These are phyloP conservation scores for Drosophila grimshawi DNA, from an alignment of 1,140 invertebrate genomes.

Conservation along the genomic window DNA sequence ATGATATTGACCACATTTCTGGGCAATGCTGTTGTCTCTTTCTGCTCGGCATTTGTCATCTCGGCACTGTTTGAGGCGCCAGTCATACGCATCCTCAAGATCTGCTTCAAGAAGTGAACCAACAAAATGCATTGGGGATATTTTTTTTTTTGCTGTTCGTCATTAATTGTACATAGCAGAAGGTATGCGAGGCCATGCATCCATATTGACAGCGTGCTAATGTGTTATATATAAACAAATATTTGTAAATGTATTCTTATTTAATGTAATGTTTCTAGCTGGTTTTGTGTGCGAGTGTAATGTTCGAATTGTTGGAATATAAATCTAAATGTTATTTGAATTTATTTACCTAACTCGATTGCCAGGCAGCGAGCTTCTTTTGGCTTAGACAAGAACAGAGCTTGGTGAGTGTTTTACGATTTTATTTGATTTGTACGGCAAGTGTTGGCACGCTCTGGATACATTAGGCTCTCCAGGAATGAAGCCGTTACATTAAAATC, in stretches of 20 bases:
- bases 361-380: too few species aligned
- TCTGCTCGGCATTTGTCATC: slow-evolving; percentile 90
- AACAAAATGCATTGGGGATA: too few species aligned
- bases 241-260: slow-evolving; percentile 24
- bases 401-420: slow-evolving; percentile 1
- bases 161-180: slow-evolving; percentile 34
- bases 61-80: slow-evolving; percentile 92
- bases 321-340: slow-evolving; percentile 4
- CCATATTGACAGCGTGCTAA: slow-evolving; percentile 31
- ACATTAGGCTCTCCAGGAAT: slow-evolving; percentile 45
- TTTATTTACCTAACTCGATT: too few species aligned
- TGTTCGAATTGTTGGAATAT: slow-evolving; percentile 37
- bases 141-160: slow-evolving; percentile 10
- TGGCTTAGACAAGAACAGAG: too few species aligned
- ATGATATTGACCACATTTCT: slow-evolving; percentile 91
- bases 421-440: slow-evolving; percentile 7
- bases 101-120: slow-evolving; percentile 85
- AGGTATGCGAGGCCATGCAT: slow-evolving; percentile 19
- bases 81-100: slow-evolving; percentile 90
- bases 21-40: slow-evolving; percentile 91
- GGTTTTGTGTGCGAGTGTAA: slow-evolving; percentile 42
- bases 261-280: slow-evolving; percentile 41
- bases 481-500: slow-evolving; percentile 45
- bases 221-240: slow-evolving; percentile 5
- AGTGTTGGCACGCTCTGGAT: slow-evolving; percentile 36